Conservation (phyloP, 2,888 invertebrate genomes). For the Tribolium freemani region DNA sequence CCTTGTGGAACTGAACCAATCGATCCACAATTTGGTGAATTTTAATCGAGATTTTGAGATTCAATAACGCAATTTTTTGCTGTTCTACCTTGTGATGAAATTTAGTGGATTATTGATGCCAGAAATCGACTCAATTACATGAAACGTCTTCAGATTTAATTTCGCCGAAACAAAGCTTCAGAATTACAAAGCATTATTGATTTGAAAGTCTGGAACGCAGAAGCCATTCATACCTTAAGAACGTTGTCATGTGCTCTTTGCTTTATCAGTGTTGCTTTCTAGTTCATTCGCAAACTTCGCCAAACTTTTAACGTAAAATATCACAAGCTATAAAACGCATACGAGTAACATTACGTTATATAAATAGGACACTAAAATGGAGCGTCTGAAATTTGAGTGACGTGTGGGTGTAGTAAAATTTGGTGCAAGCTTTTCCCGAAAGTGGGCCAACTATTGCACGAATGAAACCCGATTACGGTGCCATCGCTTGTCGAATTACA, state of each 20-base stretch:
- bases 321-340: conserved; percentile 48
- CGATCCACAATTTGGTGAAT: no score
- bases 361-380: conserved; percentile 45
- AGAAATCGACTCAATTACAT: conserved; percentile 7
- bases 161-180: conserved; percentile 10
- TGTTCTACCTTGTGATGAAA: no score
- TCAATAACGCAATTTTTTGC: no score
- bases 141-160: conserved; percentile 22
- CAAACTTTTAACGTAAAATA: conserved; percentile 50
- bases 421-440: conserved; percentile 1
- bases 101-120: background rate
- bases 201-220: background rate
- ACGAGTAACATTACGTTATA: conserved; percentile 44
- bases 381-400: conserved; percentile 35
- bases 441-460: conserved; percentile 8
- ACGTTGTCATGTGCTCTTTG: conserved; percentile 42
- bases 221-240: conserved; percentile 35
- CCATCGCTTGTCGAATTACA: conserved; percentile 25
- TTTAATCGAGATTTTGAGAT: no score
- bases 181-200: background rate
- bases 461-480: conserved; percentile 16
- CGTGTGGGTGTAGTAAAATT: conserved; percentile 25
- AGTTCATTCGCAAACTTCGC: conserved; percentile 46
- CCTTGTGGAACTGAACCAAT: background rate
- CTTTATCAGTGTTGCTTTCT: conserved; percentile 47